Evolutionary conservation across 1,140 invertebrate species (phyloP), one percentile per base, ranked within the genome.

Genomic region (Diachasmimorpha longicaudata): DNA sequence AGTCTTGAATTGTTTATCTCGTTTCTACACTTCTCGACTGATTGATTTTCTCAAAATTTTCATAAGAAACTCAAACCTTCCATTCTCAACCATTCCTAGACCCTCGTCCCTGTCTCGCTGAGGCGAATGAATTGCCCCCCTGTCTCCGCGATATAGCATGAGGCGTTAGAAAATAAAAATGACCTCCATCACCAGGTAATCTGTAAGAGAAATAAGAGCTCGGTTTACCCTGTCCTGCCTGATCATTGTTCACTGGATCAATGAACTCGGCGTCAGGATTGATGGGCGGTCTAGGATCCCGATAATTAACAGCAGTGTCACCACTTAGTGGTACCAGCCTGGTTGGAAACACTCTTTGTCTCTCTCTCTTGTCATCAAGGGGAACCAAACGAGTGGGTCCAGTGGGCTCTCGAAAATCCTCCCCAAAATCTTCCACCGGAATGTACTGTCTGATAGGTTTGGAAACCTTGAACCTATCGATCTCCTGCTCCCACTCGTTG

Each of bases 101-200:
- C n/a, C 81, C 82, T 82, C 88, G 90, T 86, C 84, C 89, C 84
- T 86, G 89, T 88, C 81, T 89, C 80, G 82, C 81, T 81, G 87
- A 90, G 8, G 89, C 73, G 75, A 87, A 90, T 5, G 79, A 84
- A 48, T 73, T 76, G 6, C 66, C 73, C 4, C 85, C 85, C 19
- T 88, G 85, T 44, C 36, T n/a, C 31, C 19, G 66, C 39, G 66
- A 16, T 9, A 68, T 68, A 16, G 66, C 66, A 5, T 93, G 93
- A 1, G 94, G 94, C 46, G 94, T 93, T 44, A 95, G 84, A 88
- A 94, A 94, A 83, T 95, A 95, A 81, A 95, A 93, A 85, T 94
- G 93, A 0, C 93, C 93, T 0, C 92, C 90, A 63, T 91, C 89
- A 0, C 93, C 93, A 0, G 93, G 93, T 31, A 95, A 83, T 76